phyloP scores from a whole-genome alignment of 2,888 invertebrate species.

The Tetragonisca angustula region DNA sequence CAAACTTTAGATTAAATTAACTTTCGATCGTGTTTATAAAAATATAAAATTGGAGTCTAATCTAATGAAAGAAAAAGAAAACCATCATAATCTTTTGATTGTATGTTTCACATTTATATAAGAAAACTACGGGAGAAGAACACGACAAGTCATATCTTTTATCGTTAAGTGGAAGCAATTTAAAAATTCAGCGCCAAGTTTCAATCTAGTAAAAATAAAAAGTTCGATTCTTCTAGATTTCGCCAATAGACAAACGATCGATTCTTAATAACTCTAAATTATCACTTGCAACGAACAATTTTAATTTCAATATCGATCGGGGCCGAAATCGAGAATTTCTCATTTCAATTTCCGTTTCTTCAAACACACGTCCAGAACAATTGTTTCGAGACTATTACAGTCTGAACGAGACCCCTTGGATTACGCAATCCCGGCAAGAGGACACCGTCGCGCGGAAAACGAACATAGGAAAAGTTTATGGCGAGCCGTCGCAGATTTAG shows the following conservation, averaged over 20 bases:
- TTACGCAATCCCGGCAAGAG: slow-evolving; percentile 43
- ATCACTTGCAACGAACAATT: background rate
- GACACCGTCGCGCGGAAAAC: slow-evolving; percentile 23
- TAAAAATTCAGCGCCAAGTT: background rate
- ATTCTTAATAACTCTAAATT: background rate
- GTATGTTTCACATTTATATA: background rate
- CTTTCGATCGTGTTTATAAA: too few relatives aligned
- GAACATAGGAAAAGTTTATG: slow-evolving; percentile 41
- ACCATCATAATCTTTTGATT: background rate
- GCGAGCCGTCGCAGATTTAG: slow-evolving; percentile 37
- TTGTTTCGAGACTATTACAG: background rate
- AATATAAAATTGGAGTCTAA: too few relatives aligned
- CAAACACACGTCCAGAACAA: background rate
- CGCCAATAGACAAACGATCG: too few relatives aligned
- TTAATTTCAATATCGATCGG: background rate
- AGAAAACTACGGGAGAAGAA: background rate
- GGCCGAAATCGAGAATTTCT: background rate
- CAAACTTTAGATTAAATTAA: too few relatives aligned
- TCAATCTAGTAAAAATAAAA: too few relatives aligned
- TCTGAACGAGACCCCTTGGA: background rate
- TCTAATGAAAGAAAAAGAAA: too few relatives aligned
- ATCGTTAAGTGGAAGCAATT: background rate
- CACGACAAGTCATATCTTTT: background rate
- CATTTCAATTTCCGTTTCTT: background rate
- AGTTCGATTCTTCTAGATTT: background rate